Evolutionary conservation across 1,140 invertebrate genomes (phyloP).

Genomic region (Apolygus lucorum): DNA sequence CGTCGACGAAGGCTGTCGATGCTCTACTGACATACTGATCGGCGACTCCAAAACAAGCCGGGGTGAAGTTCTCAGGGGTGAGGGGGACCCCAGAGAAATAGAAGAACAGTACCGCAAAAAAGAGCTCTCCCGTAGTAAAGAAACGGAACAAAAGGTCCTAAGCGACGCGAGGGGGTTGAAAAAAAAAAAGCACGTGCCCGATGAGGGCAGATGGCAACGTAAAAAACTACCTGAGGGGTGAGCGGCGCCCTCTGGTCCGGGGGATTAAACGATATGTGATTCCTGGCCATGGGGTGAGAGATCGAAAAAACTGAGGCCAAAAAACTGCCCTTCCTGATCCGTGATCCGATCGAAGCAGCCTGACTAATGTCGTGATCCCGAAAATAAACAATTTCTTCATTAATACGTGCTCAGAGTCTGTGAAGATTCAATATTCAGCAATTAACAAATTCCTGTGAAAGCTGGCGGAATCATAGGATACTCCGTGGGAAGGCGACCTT

Average conservation of each 20-base stretch:
- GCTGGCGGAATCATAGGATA: no score
- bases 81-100: neutral
- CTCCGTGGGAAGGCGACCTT: no score
- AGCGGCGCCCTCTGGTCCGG: neutral
- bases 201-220: slow-evolving; percentile 2
- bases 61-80: neutral
- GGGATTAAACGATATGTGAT: slow-evolving; percentile 15
- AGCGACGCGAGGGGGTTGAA: neutral
- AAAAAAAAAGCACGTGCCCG: slow-evolving; percentile 10
- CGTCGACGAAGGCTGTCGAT: neutral
- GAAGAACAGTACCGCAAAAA: neutral
- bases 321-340: no score
- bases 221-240: slow-evolving; percentile 14
- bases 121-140: no score
- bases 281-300: neutral
- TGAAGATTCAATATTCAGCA: no score
- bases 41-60: neutral
- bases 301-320: no score
- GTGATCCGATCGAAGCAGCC: no score
- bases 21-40: slow-evolving; percentile 14
- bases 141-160: neutral
- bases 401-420: no score
- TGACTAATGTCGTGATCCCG: no score
- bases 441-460: no score
- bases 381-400: no score